A percentile compares a stretch with the other conserved stretches of the same genome.
Conservation (phyloP, 2,797 vertebrate genomes). For the Cetoscarus ocellatus region DNA sequence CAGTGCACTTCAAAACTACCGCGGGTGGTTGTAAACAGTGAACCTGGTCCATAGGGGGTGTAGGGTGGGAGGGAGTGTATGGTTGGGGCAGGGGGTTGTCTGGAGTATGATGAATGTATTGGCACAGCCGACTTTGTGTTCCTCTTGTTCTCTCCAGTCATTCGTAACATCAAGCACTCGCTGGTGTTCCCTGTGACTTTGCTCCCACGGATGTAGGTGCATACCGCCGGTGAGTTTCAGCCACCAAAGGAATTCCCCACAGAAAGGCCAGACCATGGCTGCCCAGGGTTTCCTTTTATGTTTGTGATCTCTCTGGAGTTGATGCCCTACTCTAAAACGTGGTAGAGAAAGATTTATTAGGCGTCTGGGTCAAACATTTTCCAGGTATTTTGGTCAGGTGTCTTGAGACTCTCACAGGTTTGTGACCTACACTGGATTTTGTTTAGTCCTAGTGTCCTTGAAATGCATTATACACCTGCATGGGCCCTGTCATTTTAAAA, state of each 20-base stretch:
- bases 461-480: background rate
- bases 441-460: constrained; percentile 22
- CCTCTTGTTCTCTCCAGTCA: constrained; percentile 78
- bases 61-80: background rate
- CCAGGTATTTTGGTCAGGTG: constrained; percentile 16
- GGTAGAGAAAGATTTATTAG: constrained; percentile 49
- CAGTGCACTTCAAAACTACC: constrained; percentile 46
- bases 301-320: constrained; percentile 41
- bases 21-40: constrained; percentile 70
- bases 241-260: constrained; percentile 60
- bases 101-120: constrained; percentile 78
- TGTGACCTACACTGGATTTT: constrained; percentile 19
- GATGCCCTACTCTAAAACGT: constrained; percentile 46
- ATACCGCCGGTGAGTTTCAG: constrained; percentile 42
- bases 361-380: constrained; percentile 14
- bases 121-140: constrained; percentile 72
- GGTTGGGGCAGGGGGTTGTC: background rate
- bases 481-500: too few species aligned
- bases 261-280: constrained; percentile 24
- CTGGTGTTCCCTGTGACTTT: constrained; percentile 77
- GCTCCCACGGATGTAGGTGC: constrained; percentile 63
- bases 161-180: constrained; percentile 76
- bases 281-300: constrained; percentile 33
- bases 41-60: constrained; percentile 41
- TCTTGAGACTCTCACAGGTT: constrained; percentile 39